Evolutionary conservation across 2,888 invertebrate species (phyloP), one percentile per base, ranked within the genome.

Genomic region (Netelia virgata): DNA sequence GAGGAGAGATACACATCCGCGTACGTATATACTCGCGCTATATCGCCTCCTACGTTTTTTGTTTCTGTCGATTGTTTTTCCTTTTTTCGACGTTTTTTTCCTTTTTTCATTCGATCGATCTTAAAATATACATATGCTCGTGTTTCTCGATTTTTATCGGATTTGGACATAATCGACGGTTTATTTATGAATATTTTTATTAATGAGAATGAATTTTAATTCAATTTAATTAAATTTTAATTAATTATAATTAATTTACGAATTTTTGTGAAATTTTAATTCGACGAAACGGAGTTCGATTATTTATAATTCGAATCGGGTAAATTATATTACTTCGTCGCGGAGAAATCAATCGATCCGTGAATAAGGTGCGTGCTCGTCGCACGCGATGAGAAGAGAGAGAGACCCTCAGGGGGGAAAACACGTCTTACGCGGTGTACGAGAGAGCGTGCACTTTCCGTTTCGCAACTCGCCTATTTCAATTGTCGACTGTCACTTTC

Each of bases 1-100:
- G 61, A 23, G 53, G 78, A 61, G 78, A 76, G 69, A 81, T 83
- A 83, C 69, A 59, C 68, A 73, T 81, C 72, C 76, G 73, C 69
- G 72, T 73, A 36, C n/a, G 59, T 69, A 53, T 66, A 66, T 55
- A 55, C 57, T 36, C 28, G 28, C 28, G 9, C 41, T 5, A 36
- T 43, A 66, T 76, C 28, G 28, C 28, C 28, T 28, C 28, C 43
- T 68, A 36, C 66, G 11, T 36, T 82, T 70, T 61, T 53, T 10
- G 0, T 28, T 28, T 3, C 6, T 5, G 28, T 28, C 28, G 28
- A 28, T 28, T 64, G 20, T 3, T 57, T 50, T 47, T 47, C 3
- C 11, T 14, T 47, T 14, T 14, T 14, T 41, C 16, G 0, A 53
- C 0, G 0, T 1, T 16, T 9, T 66, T 43, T 23, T 20, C 6